Conservation (phyloP, 2,113 vertebrate species). For the Anser cygnoides region DNA sequence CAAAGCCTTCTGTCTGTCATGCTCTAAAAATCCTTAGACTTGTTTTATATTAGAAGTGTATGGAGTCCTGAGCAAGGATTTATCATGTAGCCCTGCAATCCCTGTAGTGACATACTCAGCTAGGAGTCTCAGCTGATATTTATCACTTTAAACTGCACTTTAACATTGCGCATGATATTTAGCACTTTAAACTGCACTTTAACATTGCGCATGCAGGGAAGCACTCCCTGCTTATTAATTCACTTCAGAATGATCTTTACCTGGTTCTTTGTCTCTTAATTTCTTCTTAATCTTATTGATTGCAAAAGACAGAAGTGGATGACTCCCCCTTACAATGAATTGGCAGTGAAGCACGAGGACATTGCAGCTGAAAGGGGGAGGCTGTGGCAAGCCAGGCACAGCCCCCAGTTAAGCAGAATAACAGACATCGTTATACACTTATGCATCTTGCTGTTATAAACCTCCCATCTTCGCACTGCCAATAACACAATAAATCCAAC, state of each 20-base stretch:
- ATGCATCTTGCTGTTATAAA: background rate
- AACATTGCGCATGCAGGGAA: background rate
- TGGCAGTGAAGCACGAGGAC: background rate
- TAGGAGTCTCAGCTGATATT: background rate
- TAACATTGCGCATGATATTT: too few species aligned
- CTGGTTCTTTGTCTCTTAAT: background rate
- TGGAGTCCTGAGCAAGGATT: background rate
- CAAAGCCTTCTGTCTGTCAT: background rate
- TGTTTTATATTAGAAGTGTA: background rate
- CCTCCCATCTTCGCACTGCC: background rate
- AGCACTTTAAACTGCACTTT: background rate
- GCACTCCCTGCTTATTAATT: background rate
- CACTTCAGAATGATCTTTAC: background rate
- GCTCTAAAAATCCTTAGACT: background rate
- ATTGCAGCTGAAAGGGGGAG: background rate
- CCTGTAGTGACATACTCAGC: background rate
- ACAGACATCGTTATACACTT: background rate
- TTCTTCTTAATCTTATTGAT: background rate
- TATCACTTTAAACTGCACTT: background rate
- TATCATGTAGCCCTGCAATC: accelerated
- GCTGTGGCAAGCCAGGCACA: background rate
- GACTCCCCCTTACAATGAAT: background rate
- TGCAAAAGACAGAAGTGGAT: background rate
- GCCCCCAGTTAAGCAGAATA: background rate
- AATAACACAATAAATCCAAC: background rate